Base-by-base conservation (phyloP, 2,113 vertebrate genomes). In the Cervus canadensis region DNA sequence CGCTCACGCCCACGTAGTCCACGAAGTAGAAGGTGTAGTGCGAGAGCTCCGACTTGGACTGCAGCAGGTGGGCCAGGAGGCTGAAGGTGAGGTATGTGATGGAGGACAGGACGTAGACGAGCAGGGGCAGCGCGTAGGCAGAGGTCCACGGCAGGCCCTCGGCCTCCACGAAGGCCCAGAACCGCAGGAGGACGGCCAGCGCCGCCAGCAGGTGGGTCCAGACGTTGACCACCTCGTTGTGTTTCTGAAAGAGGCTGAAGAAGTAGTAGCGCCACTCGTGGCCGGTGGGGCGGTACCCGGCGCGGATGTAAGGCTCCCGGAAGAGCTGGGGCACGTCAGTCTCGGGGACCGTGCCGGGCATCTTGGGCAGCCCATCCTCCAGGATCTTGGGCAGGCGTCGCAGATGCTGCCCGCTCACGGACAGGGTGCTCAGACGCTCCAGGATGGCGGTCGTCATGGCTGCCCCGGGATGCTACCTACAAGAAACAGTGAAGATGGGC, bases 21-120 rank as follows among this genome's bases (percentile, higher is more conserved):
- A 99, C 89, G 0, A 99, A 99, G 98, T 99, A 99, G 97, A 99
- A 99, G 5, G 99, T 99, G 96, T 99, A 99, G 98, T 99, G 99
- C 1, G 99, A 99, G 10, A 99, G 98, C 98, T 99, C 99, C 0
- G 99, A 99, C 90, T 99, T 99, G 74, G 99, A 99, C 97, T 99
- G 99, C 59, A 99, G 98, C 15, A 99, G 99, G 97, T 99, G 99
- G n/a, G 99, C 99, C 74, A 99, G 96, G 10, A 99, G 99, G 93
- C 99, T 99, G 97, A 99, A 99, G 7, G 93, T 99, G 92, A 99
- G 98, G 97, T 99, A 99, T 2, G 98, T 99, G 91, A 99, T 96
- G 0, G 99, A 98, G 0, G 99, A 99, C 87, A 99, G 93, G 83
- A 99, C 86, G 5, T 99, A 99, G 60, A 99, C 97, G 82, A 98